Evolutionary conservation across 2,797 vertebrate species (phyloP).

Genomic region (Sylvilagus floridanus): DNA sequence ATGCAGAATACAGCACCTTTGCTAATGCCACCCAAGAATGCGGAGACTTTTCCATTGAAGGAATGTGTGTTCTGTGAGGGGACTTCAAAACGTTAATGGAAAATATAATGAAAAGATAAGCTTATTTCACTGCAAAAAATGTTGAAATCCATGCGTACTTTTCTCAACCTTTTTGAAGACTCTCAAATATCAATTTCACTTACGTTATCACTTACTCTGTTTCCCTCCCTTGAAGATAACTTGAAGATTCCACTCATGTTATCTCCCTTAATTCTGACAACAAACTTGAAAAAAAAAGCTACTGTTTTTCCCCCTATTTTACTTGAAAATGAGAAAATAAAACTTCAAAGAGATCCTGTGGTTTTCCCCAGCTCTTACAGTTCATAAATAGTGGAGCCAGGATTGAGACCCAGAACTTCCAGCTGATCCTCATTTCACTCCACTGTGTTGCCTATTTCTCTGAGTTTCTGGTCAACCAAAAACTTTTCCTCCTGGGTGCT

Average conservation of each 20-base stretch:
- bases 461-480: conserved; percentile 34
- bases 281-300: not conserved
- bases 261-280: conserved; percentile 4
- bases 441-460: not conserved
- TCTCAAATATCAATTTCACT: too few relatives aligned
- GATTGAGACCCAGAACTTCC: not conserved
- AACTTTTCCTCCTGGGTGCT: not conserved
- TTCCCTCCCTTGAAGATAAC: not conserved
- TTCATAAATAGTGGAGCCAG: not conserved
- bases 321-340: conserved; percentile 52
- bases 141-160: too few relatives aligned
- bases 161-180: too few relatives aligned
- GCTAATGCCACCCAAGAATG: not conserved
- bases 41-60: not conserved
- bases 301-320: not conserved
- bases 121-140: too few relatives aligned
- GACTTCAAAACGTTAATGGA: too few relatives aligned
- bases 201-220: too few relatives aligned
- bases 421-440: not conserved
- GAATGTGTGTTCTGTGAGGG: not conserved
- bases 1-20: not conserved
- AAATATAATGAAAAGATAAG: too few relatives aligned
- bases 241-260: conserved; percentile 38
- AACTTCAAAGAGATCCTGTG: not conserved
- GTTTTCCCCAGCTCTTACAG: not conserved